Percentiles rank a stretch among this genome's conserved stretches.
phyloP scores from a whole-genome alignment of 2,888 invertebrate genomes.

The Drosophila rubida region DNA sequence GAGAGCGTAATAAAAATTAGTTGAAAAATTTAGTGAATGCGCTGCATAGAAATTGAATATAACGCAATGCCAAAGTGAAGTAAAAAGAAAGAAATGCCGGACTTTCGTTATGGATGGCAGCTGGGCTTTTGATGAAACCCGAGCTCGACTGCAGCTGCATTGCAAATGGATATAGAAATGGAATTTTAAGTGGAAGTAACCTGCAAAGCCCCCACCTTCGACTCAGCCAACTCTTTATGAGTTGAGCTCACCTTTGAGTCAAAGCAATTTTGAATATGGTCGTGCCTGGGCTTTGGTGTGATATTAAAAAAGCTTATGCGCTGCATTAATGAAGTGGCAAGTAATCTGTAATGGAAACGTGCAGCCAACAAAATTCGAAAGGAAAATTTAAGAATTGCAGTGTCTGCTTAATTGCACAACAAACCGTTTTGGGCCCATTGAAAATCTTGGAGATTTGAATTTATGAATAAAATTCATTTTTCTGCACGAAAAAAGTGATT shows the following conservation, averaged over 20 bases:
- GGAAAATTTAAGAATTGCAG: too few relatives aligned
- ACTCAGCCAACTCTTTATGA: slow-evolving; percentile 25
- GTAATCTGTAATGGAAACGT: slow-evolving; percentile 27
- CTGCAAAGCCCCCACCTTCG: neutral
- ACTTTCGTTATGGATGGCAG: slow-evolving; percentile 16
- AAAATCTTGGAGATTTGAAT: too few relatives aligned
- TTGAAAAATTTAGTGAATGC: slow-evolving; percentile 64
- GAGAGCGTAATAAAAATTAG: slow-evolving; percentile 67
- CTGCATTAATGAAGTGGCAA: slow-evolving; percentile 16
- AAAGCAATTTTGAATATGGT: slow-evolving; percentile 40
- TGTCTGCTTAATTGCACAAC: too few relatives aligned
- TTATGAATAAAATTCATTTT: too few relatives aligned
- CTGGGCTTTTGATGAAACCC: slow-evolving; percentile 37
- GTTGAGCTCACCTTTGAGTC: slow-evolving; percentile 50
- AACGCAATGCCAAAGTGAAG: slow-evolving; percentile 43
- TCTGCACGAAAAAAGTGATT: too few relatives aligned
- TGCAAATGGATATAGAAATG: slow-evolving; percentile 30
- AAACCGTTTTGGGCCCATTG: too few relatives aligned
- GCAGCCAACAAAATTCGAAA: too few relatives aligned
- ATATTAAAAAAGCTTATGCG: slow-evolving; percentile 37
- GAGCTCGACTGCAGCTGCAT: slow-evolving; percentile 6
- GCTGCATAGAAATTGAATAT: slow-evolving; percentile 76
- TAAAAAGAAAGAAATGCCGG: slow-evolving; percentile 20
- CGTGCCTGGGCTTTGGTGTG: slow-evolving; percentile 16
- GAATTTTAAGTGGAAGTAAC: slow-evolving; percentile 52